These are phyloP conservation scores for Prionailurus bengalensis DNA, from an alignment of 2,113 vertebrate genomes.

Conservation along the genomic window DNA sequence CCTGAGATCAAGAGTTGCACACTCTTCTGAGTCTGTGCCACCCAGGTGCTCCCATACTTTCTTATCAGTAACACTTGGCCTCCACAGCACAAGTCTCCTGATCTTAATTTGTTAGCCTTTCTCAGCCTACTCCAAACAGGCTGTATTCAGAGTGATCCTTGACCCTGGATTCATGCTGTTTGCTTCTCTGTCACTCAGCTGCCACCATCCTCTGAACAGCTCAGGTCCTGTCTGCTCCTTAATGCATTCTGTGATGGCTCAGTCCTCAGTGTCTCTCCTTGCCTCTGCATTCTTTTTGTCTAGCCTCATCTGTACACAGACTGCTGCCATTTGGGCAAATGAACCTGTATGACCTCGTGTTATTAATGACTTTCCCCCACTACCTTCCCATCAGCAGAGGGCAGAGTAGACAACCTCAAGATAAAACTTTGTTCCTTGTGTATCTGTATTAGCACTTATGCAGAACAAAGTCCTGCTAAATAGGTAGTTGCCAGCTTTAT, in stretches of 20 bases:
- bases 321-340: not conserved
- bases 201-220: not conserved
- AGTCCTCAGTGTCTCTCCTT: not conserved
- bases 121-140: not conserved
- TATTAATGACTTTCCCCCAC: not conserved
- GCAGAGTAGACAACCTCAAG: not conserved
- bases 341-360: not conserved
- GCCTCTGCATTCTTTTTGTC: not conserved
- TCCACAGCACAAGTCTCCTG: not conserved
- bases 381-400: not conserved
- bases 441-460: not conserved
- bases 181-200: not conserved
- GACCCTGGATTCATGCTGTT: not conserved
- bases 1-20: not conserved
- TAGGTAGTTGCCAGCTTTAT: not conserved
- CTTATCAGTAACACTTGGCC: too few relatives aligned
- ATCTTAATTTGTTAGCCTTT: not conserved
- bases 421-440: not conserved
- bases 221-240: not conserved
- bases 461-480: not conserved
- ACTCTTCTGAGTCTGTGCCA: not conserved
- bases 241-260: fast-evolving
- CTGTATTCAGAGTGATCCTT: not conserved
- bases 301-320: not conserved
- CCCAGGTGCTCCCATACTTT: not conserved